These are phyloP conservation scores for Heliconius himera DNA, from an alignment of 1,140 invertebrate species.

Conservation along the genomic window DNA sequence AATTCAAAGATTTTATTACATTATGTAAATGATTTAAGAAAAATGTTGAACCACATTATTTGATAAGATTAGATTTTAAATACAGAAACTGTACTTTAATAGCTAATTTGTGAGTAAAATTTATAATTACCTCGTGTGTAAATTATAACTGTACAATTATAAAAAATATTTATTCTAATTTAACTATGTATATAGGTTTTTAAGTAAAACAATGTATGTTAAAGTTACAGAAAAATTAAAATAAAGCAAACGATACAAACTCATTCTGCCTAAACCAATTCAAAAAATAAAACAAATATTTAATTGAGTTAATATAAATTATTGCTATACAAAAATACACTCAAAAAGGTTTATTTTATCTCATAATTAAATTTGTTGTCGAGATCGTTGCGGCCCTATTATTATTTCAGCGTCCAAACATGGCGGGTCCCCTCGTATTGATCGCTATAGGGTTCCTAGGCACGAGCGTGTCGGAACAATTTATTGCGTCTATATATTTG, in stretches of 20 bases:
- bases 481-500: constrained; percentile 30
- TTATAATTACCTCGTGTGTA: background rate
- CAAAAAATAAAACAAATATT: background rate
- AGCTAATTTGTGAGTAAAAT: background rate
- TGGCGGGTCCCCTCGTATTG: constrained; percentile 58
- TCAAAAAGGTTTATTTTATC: background rate
- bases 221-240: background rate
- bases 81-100: constrained; percentile 8
- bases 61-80: background rate
- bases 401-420: constrained; percentile 39
- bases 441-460: constrained; percentile 61
- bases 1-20: background rate
- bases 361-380: constrained; percentile 11
- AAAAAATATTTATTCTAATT: background rate
- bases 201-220: background rate
- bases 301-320: background rate
- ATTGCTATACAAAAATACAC: background rate
- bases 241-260: background rate
- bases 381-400: constrained; percentile 15
- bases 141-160: background rate
- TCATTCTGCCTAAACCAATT: constrained; percentile 1
- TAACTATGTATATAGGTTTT: too few relatives aligned
- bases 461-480: constrained; percentile 19
- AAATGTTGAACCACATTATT: background rate
- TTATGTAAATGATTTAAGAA: constrained; percentile 5